Base-by-base conservation (phyloP, 2,113 vertebrate genomes). In the Platysteira castanea region DNA sequence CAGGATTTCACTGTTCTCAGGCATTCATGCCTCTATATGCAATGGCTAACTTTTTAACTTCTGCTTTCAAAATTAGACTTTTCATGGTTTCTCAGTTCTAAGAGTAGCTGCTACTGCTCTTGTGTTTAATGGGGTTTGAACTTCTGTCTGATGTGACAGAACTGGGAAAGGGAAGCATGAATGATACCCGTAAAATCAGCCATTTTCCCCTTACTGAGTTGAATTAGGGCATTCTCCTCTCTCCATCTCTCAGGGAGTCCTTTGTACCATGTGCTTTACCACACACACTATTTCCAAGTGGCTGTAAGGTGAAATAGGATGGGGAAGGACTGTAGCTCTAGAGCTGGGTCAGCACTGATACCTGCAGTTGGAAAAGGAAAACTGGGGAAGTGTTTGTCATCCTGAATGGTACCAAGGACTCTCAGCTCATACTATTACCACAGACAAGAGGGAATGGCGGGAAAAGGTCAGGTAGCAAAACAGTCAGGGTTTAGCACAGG, bases 401-500 rank as follows among this genome's bases (percentile, higher is more conserved):
- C 27, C 41, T 81, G 54, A 42, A 57, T 33, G 44, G 42, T 53
- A 60, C 23, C 2, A 2, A 69, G 46, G n/a, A 53, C 41, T 31
- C 3, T 39, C 15, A 80, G 31, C 24, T 90, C 28, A 33, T 53
- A 7, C 11, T 27, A 4, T 35, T 14, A 46, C 6, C 30, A 35
- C 13, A 64, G 47, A 74, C 0, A 4, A 24, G 17, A 0, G 0
- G 39, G 26, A 87, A 77, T 22, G 37, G 28, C 1, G 2, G 39
- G 20, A 52, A 47, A 84, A 78, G 30, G 42, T 35, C 2, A 4
- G 15, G 24, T 13, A 77, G 39, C 57, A 79, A 46, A 90, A 54
- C 37, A 50, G 44, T 53, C n/a, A 10, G 37, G 8, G 13, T 70
- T 73, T 84, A 71, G 23, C 35, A 87, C 18, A 33, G 30, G 53